Evolutionary conservation across 1,140 invertebrate species (phyloP), one percentile per base, ranked within the genome.

Genomic region (Drosophila pectinifera): DNA sequence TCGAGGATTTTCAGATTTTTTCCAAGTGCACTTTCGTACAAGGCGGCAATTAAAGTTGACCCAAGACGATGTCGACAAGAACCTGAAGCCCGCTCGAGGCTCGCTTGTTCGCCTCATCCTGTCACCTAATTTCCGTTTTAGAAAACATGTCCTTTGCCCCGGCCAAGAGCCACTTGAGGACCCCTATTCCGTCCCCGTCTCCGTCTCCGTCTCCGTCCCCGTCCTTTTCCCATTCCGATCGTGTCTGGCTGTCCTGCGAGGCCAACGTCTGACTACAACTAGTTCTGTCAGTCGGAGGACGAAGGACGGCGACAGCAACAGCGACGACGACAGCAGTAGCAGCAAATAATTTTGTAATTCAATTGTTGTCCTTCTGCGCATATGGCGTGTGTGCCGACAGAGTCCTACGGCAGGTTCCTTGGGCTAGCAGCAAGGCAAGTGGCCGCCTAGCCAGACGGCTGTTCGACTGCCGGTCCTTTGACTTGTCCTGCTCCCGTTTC

Each of bases 121-220:
- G 84, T 89, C 84, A 89, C 84, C 84, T 90, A 89, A 89, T 89
- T 89, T 89, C 84, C 84, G 84, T 89, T 89, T 80, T 84, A 68
- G 77, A 68, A 69, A 84, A 89, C 84, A 84, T 72, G 84, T 89
- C 80, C 77, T 78, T 31, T 67, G 63, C 42, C 64, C 76, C 48
- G 24, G 28, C 56, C 62, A 39, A 67, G 82, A 68, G 64, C 43
- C 83, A 88, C 79, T 86, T 76, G 64, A 83, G 69, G 65, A 38
- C 41, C 46, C 49, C 51, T 41, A 26, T 14, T 18, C 31, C 61
- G 38, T 45, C 62, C 22, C 31, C 61, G 38, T 45, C 62, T 54
- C 45, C n/a, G 13, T 24, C 41, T 20, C 20, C 62, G n/a, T 10
- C 42, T 14, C 6, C 20, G n/a, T 16, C 22, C 38, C 10, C 20